Evolutionary conservation across 2,113 vertebrate species (phyloP), one percentile per base, ranked within the genome.

Genomic region (Saccopteryx leptura): DNA sequence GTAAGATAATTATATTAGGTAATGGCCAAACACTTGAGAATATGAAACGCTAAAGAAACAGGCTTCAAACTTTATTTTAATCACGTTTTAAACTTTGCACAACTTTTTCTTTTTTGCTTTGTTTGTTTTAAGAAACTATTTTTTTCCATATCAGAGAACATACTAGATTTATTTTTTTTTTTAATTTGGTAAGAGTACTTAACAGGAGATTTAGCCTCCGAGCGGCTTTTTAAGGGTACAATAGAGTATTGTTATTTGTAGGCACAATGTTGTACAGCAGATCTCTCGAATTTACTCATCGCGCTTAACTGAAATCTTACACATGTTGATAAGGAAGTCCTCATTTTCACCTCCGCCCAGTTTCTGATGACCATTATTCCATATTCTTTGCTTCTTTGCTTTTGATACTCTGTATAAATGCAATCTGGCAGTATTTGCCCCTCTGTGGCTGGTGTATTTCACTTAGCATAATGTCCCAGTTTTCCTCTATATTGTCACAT

Each of bases 41-140:
- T 21, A 90, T 5, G 24, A 88, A 46, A 95, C 46, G 1, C 26
- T 75, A 24, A 81, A 74, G 52, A 93, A 88, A 71, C 28, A 26
- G 68, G 66, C 48, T 65, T 96, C 9, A 52, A 82, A n/a, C 12
- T 65, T 56, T 17, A 21, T 7, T 46, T 39, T 39, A 5, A 26
- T 92, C 54, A 4, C 48, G 52, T 87, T 76, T 71, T 0, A 0
- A 61, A 61, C 15, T 76, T 39, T 54, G 31, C 31, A n/a, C 10
- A n/a, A 48, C 66, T n/a, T 68, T 68, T n/a, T n/a, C 3, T 1
- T 33, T 9, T 39, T 39, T 39, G 26, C 9, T 71, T 71, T 50
- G 60, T 72, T 39, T 86, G 63, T 15, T 83, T 68, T 28, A 65
- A 75, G 60, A 63, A 33, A 91, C 72, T 7, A 88, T 52, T 95